Percentiles rank a stretch among this genome's conserved stretches.
phyloP scores from a whole-genome alignment of 2,888 invertebrate genomes.

The Alloplasta piceator region DNA sequence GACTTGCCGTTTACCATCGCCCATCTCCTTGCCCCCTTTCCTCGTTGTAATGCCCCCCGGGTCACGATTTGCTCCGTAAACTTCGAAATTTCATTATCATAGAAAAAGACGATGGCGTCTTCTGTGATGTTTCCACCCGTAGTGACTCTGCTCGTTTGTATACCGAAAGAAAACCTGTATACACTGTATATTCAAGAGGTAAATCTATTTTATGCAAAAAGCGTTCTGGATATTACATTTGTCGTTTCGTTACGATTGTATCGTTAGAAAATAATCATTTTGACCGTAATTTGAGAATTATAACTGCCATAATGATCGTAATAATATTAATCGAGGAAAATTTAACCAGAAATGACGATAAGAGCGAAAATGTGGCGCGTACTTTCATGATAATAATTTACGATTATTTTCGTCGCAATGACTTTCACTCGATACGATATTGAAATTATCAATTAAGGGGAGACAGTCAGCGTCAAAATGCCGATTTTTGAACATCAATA shows the following conservation, averaged over 20 bases:
- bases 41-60: constrained; percentile 66
- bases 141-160: background rate
- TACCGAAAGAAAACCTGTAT: too few species aligned
- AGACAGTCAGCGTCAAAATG: too few species aligned
- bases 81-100: constrained; percentile 70
- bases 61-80: constrained; percentile 71
- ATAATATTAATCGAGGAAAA: constrained; percentile 10
- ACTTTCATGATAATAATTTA: constrained; percentile 21
- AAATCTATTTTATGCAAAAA: too few species aligned
- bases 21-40: constrained; percentile 6
- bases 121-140: constrained; percentile 61
- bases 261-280: constrained; percentile 11
- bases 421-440: constrained; percentile 42
- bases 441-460: constrained; percentile 34
- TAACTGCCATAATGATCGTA: constrained; percentile 2
- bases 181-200: too few species aligned
- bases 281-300: background rate
- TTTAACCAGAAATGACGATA: constrained; percentile 17
- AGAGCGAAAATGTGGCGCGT: constrained; percentile 21
- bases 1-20: constrained; percentile 26
- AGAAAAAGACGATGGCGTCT: constrained; percentile 56
- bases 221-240: background rate
- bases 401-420: constrained; percentile 25
- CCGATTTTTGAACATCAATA: too few species aligned
- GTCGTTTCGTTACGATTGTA: background rate